Evolutionary conservation across 2,113 vertebrate species (phyloP).

Genomic region (Scortum barcoo): DNA sequence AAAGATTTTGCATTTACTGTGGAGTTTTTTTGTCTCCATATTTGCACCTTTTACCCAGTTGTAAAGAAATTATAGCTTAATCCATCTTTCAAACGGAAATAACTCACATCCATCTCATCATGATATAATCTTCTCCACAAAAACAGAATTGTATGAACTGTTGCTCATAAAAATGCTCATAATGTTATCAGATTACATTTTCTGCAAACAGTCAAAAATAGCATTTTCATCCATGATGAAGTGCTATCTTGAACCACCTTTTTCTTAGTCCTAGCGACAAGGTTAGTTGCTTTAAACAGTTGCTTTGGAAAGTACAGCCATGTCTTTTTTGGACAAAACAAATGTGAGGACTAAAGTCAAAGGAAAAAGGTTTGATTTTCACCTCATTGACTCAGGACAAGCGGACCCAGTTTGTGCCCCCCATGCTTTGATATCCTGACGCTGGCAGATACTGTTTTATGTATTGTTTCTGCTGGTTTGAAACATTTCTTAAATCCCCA

Average conservation of each 20-base stretch:
- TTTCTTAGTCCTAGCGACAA: not conserved
- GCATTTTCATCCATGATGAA: not conserved
- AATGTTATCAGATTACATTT: not conserved
- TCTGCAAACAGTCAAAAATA: not conserved
- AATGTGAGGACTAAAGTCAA: not conserved
- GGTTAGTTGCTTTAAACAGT: not conserved
- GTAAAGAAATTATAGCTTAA: not conserved
- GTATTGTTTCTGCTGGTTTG: constrained; percentile 10
- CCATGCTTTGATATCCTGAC: not conserved
- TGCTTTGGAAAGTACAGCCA: not conserved
- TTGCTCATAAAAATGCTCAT: not conserved
- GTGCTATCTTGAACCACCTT: not conserved
- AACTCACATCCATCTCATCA: not conserved
- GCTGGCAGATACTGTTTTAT: not conserved
- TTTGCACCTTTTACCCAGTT: not conserved
- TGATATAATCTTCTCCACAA: not conserved
- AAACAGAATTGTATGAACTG: not conserved
- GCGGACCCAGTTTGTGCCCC: not conserved
- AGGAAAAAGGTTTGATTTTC: not conserved
- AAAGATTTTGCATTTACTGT: not conserved
- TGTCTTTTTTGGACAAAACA: not conserved
- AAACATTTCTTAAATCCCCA: constrained; percentile 3
- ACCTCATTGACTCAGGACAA: not conserved
- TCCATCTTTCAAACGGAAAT: not conserved
- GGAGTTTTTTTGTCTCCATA: not conserved